These are phyloP conservation scores for Hydrozoanthus gracilis DNA, from an alignment of 92 coral and sea anemone species.

Conservation along the genomic window DNA sequence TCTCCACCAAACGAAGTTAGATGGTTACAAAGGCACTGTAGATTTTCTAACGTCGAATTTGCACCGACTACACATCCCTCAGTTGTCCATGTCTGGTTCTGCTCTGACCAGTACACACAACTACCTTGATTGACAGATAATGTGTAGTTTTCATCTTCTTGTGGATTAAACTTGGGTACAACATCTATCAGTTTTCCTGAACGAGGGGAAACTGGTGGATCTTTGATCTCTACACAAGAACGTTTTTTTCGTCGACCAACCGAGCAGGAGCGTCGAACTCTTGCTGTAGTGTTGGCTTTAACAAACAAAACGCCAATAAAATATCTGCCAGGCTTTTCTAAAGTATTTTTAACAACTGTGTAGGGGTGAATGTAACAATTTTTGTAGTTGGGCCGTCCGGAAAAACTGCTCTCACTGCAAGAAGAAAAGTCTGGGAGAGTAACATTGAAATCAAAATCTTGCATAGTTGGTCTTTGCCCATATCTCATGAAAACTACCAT, in stretches of 20 bases:
- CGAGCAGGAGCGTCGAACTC: slow-evolving; percentile 54
- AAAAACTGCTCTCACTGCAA: background rate
- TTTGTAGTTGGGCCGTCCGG: background rate
- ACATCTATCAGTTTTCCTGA: slow-evolving; percentile 11
- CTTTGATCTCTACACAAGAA: slow-evolving; percentile 49
- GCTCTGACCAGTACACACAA: slow-evolving; percentile 50
- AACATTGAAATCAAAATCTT: slow-evolving; percentile 25
- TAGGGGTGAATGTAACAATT: background rate
- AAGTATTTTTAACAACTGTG: slow-evolving; percentile 15
- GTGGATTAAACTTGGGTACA: slow-evolving; percentile 30
- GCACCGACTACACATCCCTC: slow-evolving; percentile 51
- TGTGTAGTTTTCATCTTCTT: slow-evolving; percentile 44
- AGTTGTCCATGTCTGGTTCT: slow-evolving; percentile 49
- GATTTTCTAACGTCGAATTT: slow-evolving; percentile 10
- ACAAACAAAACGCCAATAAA: slow-evolving; percentile 15
- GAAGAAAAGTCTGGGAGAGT: slow-evolving; percentile 29
- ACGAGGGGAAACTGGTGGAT: slow-evolving; percentile 43
- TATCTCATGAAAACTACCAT: background rate
- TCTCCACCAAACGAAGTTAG: slow-evolving; percentile 68
- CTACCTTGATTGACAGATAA: slow-evolving; percentile 33
- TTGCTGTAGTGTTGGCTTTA: background rate
- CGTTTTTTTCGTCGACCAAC: slow-evolving; percentile 42
- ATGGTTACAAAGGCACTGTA: slow-evolving; percentile 62
- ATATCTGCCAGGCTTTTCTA: slow-evolving; percentile 49
- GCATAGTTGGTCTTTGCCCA: slow-evolving; percentile 12